Base-by-base conservation (phyloP, 92 coral and sea anemone genomes). In the Micromussa lordhowensis region DNA sequence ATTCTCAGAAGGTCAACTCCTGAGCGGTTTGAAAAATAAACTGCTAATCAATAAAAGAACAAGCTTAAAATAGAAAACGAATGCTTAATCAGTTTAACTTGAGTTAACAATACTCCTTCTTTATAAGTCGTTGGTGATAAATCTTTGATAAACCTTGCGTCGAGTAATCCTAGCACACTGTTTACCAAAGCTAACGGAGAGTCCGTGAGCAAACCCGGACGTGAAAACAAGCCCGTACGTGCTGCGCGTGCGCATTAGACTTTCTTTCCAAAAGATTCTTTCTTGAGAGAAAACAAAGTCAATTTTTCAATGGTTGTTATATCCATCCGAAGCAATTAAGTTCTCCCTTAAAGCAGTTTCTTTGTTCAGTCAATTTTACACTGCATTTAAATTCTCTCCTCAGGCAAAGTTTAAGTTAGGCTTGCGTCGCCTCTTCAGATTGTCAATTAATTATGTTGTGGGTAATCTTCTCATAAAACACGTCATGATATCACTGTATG, bases 371-470 rank as follows among this genome's bases (percentile, higher is more conserved):
- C 3, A 32, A 18, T 15, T 28, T 30, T 34, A 21, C 44, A 54
- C 5, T 3, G 68, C 40, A 79, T 28, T 32, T 14, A 53, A 64
- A 68, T 44, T 26, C n/a, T 54, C 35, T 32, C 32, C 68, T 13
- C 68, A 8, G 38, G 18, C 31, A 19, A 51, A 12, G 36, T 26
- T 72, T 49, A 58, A 30, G 17, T 11, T 57, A 84, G 73, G 69
- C 28, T 34, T 84, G 70, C 71, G 74, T 57, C 81, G 36, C 71
- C 26, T 55, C 21, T 84, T 70, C 64, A 57, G n/a, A 84, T 22
- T 32, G 80, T 74, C 28, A 36, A 38, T 73, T 74, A 1, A 75
- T 36, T 73, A 66, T 58, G 86, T 83, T 74, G 35, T 30, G 55
- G 14, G 66, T 35, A 36, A 31, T 73, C 48, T 74, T 31, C 58